Conservation (phyloP, 2,888 invertebrate genomes). For the Acronicta aceris region DNA sequence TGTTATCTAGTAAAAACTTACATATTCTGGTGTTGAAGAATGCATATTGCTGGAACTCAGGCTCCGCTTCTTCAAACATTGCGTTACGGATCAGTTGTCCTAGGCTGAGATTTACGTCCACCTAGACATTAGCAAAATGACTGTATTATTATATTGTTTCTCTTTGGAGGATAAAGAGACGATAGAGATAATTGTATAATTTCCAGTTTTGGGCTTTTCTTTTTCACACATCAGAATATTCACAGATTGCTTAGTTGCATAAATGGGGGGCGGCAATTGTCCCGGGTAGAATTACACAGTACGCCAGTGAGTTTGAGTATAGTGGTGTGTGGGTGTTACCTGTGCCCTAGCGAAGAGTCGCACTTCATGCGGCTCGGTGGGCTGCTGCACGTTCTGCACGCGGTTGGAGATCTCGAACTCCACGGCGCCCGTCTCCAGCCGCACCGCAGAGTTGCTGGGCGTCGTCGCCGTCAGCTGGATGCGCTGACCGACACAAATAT, state of each 20-base stretch:
- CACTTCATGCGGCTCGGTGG: slow-evolving; percentile 92
- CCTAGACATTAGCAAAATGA: slow-evolving; percentile 77
- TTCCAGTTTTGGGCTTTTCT: no score
- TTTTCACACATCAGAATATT: no score
- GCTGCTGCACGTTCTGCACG: slow-evolving; percentile 95
- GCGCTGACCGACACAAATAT: slow-evolving; percentile 86
- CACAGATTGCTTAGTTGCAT: no score
- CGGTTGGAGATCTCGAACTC: slow-evolving; percentile 98
- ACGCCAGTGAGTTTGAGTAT: no score
- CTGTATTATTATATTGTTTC: no score
- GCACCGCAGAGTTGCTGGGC: slow-evolving; percentile 98
- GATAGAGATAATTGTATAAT: no score
- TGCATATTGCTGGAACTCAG: slow-evolving; percentile 99
- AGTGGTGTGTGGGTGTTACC: slow-evolving; percentile 59
- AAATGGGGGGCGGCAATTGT: no score
- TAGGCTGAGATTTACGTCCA: slow-evolving; percentile 98
- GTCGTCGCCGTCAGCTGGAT: slow-evolving; percentile 99
- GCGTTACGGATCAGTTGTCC: slow-evolving; percentile 98
- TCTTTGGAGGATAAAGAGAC: no score
- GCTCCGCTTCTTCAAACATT: slow-evolving; percentile 98
- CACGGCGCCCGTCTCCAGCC: slow-evolving; percentile 98
- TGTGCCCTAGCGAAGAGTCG: slow-evolving; percentile 93
- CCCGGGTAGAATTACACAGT: no score
- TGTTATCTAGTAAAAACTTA: slow-evolving; percentile 63
- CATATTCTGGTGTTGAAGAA: slow-evolving; percentile 99